Evolutionary conservation across 2,797 vertebrate genomes (phyloP).

Genomic region (Spheniscus humboldti): DNA sequence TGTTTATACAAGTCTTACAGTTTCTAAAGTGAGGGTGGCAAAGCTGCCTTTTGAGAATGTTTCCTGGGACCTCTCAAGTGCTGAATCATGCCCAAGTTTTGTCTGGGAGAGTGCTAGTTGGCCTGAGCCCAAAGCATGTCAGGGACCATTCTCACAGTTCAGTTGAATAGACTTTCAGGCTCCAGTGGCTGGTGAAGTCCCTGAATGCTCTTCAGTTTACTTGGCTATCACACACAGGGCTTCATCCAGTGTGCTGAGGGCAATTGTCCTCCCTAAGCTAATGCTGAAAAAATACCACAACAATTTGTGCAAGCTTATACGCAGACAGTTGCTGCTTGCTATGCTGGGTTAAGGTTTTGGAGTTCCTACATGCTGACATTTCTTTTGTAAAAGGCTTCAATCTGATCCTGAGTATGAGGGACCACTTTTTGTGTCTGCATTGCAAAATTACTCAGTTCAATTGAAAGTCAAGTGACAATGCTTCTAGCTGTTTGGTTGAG

Average conservation of each 20-base stretch:
- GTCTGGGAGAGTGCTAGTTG: not conserved
- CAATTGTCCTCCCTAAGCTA: not conserved
- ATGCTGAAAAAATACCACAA: not conserved
- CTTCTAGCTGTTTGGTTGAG: not conserved
- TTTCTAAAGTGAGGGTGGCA: not conserved
- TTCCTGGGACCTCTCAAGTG: not conserved
- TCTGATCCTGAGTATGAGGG: not conserved
- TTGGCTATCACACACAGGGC: not conserved
- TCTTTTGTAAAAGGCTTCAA: not conserved
- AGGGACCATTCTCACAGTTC: not conserved
- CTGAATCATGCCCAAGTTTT: not conserved
- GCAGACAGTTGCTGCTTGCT: not conserved
- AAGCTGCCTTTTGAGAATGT: not conserved
- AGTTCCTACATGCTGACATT: not conserved
- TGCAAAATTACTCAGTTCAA: not conserved
- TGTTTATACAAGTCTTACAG: not conserved
- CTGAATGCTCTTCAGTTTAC: not conserved
- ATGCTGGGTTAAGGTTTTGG: not conserved
- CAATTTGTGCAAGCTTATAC: not conserved
- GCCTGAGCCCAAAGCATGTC: not conserved
- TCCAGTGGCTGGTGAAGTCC: not conserved
- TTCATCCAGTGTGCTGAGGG: not conserved
- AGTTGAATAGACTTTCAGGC: not conserved
- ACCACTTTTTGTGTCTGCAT: not conserved
- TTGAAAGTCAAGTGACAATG: not conserved